Evolutionary conservation across 2,113 vertebrate species (phyloP).

Genomic region (Ophiodon elongatus): DNA sequence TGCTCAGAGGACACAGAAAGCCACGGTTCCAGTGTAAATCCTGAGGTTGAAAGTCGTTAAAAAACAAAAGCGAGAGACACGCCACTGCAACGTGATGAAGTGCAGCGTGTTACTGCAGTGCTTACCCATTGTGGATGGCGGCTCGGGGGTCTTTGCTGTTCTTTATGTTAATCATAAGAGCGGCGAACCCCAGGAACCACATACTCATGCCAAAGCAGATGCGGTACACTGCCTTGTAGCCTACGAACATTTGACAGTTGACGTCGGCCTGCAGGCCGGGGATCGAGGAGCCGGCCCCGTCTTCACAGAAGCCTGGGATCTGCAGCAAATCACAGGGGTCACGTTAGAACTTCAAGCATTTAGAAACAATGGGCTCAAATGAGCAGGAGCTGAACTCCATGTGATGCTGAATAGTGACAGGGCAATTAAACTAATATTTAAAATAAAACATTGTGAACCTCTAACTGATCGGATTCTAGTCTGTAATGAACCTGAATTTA

Average conservation of each 20-base stretch:
- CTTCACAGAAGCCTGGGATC: constrained; percentile 95
- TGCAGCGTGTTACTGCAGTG: constrained; percentile 9
- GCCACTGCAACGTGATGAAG: not conserved
- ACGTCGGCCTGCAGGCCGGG: constrained; percentile 75
- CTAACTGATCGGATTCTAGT: not conserved
- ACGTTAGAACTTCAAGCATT: not conserved
- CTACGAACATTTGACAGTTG: constrained; percentile 90
- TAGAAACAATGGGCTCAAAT: not conserved
- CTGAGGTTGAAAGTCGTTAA: not conserved
- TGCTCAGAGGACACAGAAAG: not conserved
- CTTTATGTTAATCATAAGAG: constrained; percentile 91
- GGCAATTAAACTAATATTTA: not conserved
- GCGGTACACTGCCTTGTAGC: constrained; percentile 94
- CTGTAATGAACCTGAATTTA: not conserved
- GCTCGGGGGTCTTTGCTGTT: constrained; percentile 91
- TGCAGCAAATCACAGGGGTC: constrained; percentile 64
- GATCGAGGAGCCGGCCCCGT: constrained; percentile 80
- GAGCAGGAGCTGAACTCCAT: not conserved
- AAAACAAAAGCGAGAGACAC: not conserved
- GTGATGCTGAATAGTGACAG: no score
- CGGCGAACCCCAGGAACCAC: constrained; percentile 88
- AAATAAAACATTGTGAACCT: not conserved
- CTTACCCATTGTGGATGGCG: constrained; percentile 93
- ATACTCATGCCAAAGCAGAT: constrained; percentile 92
- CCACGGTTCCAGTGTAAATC: not conserved